Evolutionary conservation across 1,140 invertebrate species (phyloP), one percentile per base, ranked within the genome.

Genomic region (Carposina sasakii): DNA sequence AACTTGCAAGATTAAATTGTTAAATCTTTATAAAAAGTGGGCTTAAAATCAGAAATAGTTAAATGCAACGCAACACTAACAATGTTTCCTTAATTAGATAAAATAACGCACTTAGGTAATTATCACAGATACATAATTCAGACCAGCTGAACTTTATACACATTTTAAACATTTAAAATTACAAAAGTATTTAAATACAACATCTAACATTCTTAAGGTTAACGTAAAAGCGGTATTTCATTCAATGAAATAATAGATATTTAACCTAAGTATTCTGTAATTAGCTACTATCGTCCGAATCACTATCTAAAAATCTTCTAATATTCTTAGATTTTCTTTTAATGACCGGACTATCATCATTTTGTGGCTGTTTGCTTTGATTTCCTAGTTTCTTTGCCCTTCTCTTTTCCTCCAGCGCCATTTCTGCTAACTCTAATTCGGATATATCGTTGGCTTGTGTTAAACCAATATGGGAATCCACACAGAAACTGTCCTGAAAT

Each of bases 401-500:
- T 49, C 67, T 63, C 60, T 69, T 64, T 23, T 69, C 67, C 59
- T 81, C 75, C 42, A 86, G 64, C 10, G 68, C 48, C 23, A 73
- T 73, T 59, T 86, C 84, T 5, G 84, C 81, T 20, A 82, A 41
- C 51, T 86, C 84, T 23, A 86, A 53, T 40, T 82, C 75, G 0
- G 81, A 79, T 23, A 77, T 53, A 3, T 85, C 84, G 21, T 75
- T 63, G 0, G 46, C 63, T 68, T 86, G 78, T 3, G 81, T 86
- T 22, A 86, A 52, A n/a, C 72, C 75, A 21, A 77, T 58, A 28
- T 83, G 68, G 1, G 76, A 76, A 40, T 77, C 79, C 0, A 86
- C 79, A 48, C 84, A 86, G 56, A 86, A 86, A 51, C 81, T 85
- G 50, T 85, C 84, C 84, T 86, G 57, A 37, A 60, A 55, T 17